Base-by-base conservation (phyloP, 1,140 invertebrate genomes). In the Pinna nobilis region DNA sequence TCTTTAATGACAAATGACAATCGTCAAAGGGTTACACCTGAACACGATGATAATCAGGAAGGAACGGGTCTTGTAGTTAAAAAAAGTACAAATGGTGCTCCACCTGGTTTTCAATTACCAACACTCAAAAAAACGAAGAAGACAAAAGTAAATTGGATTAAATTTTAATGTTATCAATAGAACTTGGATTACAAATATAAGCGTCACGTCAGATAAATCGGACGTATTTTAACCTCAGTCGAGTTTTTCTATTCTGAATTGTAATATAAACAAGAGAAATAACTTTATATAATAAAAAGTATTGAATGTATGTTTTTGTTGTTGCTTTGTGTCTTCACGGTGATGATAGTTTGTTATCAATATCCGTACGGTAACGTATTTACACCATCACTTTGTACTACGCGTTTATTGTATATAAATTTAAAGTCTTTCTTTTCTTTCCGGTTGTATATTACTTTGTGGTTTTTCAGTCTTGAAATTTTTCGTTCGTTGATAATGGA, bases 381-480 rank as follows among this genome's bases (percentile, higher is more conserved):
- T n/a, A 41, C 39, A 37, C 5, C 15, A 13, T 39, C 37, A 7
- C 7, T 1, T 57, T 41, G 35, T 18, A 69, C 37, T 37, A 51
- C 66, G 35, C 67, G 15, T 28, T 71, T 71, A 4, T 28, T 41
- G 25, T 51, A 71, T 2, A 59, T 37, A 28, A 53, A 4, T 28
- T 51, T 47, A 25, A 53, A 64, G 7, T 47, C 6, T 55, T 71
- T 71, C 1, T 64, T 35, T 64, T 71, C 69, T 50, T 37, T 25
- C 28, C 18, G 33, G 25, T 64, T 64, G 47, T 71, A 71, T 1
- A 71, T 41, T 51, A 33, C 55, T n/a, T 3, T 3, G 9, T n/a
- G 2, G 13, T 13, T 20, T 53, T 44, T 71, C 6, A 32, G 15
- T 53, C 69, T 59, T 9, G 15, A 37, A 35, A 71, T 71, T 63